phyloP scores from a whole-genome alignment of 2,113 vertebrate genomes.

The Phaethon lepturus region DNA sequence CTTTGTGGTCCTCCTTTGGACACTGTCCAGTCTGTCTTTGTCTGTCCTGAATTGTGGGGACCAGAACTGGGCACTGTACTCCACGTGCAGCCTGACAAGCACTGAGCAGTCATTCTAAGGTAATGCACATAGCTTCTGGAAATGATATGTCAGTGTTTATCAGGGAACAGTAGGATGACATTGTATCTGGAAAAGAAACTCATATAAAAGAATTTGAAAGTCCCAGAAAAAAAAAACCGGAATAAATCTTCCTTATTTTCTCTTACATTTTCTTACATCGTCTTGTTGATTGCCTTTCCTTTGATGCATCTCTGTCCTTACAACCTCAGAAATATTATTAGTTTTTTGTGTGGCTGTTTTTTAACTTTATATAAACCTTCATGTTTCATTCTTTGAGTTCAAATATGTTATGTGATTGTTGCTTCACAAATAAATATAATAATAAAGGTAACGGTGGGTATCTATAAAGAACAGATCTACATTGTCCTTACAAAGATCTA shows the following conservation, averaged over 20 bases:
- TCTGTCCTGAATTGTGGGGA: not conserved
- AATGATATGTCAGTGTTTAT: not conserved
- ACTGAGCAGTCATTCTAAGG: not conserved
- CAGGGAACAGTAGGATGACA: not conserved
- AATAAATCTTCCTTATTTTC: not conserved
- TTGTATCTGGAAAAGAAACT: not conserved
- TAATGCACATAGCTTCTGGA: not conserved
- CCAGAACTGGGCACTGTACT: not conserved
- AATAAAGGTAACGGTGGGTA: not conserved
- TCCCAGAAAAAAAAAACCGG: not conserved
- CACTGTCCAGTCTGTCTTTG: accelerated
- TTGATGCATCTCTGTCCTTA: not conserved
- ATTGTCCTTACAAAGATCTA: not conserved
- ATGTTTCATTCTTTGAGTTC: not conserved
- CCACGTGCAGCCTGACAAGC: accelerated
- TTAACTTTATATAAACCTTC: not conserved
- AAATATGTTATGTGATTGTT: not conserved
- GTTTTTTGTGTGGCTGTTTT: not conserved
- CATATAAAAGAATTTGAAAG: not conserved
- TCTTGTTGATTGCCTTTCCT: not conserved
- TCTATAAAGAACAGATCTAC: not conserved
- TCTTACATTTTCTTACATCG: not conserved
- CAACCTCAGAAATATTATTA: not conserved
- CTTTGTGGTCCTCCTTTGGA: accelerated
- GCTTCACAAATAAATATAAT: not conserved